phyloP scores from a whole-genome alignment of 2,113 vertebrate species.

The Chunga burmeisteri region DNA sequence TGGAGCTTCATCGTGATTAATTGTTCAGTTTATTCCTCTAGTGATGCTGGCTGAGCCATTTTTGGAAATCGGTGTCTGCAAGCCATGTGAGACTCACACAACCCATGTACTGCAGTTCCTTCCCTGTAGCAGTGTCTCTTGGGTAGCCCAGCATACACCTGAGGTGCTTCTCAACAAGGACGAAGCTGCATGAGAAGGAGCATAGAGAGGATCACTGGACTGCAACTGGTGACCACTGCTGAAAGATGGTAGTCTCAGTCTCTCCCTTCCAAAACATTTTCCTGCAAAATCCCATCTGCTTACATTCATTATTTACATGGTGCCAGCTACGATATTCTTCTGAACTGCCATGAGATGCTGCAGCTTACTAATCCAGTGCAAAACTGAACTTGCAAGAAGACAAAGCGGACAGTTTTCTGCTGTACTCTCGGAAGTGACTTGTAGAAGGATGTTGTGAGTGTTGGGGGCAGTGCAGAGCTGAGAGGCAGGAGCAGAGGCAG shows the following conservation, averaged over 20 bases:
- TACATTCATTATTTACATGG: neutral
- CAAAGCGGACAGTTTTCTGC: neutral
- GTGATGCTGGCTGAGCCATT: neutral
- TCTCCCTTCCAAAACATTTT: neutral
- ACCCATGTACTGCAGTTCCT: fast-evolving
- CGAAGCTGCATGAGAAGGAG: neutral
- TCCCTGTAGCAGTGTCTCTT: neutral
- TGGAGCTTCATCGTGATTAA: neutral
- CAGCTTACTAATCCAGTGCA: neutral
- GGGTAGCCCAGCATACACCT: neutral
- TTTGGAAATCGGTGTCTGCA: neutral
- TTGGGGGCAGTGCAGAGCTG: neutral
- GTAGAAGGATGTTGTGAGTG: neutral
- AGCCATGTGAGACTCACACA: neutral
- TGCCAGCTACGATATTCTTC: neutral
- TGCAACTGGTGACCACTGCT: neutral
- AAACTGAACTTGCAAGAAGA: neutral
- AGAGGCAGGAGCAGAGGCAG: neutral
- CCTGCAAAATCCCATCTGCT: neutral
- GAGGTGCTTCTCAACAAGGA: neutral
- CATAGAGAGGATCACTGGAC: neutral
- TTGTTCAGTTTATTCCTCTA: neutral
- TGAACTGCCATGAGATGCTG: neutral
- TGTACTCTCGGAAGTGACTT: neutral
- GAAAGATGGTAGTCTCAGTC: neutral